Evolutionary conservation across 2,888 invertebrate species (phyloP).

Genomic region (Cyaniris semiargus): DNA sequence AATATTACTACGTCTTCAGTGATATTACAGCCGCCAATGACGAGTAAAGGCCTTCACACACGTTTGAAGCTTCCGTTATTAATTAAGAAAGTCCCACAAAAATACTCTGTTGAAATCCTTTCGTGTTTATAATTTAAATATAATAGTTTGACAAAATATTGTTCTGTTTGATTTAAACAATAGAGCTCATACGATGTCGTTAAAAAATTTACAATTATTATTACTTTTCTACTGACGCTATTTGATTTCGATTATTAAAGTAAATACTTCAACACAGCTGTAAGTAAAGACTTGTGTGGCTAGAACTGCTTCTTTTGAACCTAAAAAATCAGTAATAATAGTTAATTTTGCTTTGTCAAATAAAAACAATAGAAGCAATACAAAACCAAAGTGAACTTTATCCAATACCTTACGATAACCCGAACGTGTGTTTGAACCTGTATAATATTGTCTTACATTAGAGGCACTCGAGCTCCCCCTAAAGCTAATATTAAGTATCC

Average conservation of each 20-base stretch:
- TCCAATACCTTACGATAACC: not conserved
- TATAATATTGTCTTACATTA: not conserved
- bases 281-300: not conserved
- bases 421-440: not conserved
- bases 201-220: too few species aligned
- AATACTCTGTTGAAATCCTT: not conserved
- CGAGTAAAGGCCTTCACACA: not conserved
- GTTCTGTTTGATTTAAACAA: not conserved
- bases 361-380: not conserved
- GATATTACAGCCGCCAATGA: constrained; percentile 16
- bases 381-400: not conserved
- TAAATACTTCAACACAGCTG: not conserved
- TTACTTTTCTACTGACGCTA: too few species aligned
- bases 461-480: constrained; percentile 8
- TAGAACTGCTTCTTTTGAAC: not conserved
- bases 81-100: not conserved
- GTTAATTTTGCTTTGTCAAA: not conserved
- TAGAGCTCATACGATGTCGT: not conserved
- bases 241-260: too few species aligned
- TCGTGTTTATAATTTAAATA: too few species aligned
- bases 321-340: not conserved
- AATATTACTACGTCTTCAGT: constrained; percentile 30
- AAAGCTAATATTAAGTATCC: constrained; percentile 24
- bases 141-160: not conserved
- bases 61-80: not conserved